Conservation (phyloP, 2,797 vertebrate genomes). For the Otolemur crassicaudatus region DNA sequence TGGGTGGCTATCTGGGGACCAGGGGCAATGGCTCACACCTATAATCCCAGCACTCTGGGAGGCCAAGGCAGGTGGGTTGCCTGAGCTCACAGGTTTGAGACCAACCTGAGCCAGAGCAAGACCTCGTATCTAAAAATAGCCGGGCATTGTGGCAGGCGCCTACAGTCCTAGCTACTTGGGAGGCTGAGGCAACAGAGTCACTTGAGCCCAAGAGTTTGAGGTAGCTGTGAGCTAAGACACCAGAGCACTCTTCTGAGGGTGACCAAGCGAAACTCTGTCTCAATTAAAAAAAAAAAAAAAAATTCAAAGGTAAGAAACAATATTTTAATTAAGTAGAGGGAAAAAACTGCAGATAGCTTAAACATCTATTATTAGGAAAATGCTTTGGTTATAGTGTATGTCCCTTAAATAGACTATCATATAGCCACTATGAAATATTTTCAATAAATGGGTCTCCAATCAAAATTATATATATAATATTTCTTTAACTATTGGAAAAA, state of each 20-base stretch:
- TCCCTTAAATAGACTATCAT: constrained; percentile 40
- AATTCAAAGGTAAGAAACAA: constrained; percentile 54
- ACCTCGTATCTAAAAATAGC: no score
- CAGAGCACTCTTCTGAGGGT: no score
- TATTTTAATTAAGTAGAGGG: background rate
- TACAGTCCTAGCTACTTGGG: no score
- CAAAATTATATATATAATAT: constrained; percentile 29
- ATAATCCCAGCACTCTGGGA: background rate
- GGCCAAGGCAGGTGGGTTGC: background rate
- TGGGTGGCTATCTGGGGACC: background rate
- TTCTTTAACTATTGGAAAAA: constrained; percentile 55
- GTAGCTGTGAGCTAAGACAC: no score
- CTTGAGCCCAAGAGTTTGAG: no score
- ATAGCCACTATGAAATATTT: constrained; percentile 5
- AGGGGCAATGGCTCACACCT: no score
- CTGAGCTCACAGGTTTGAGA: background rate
- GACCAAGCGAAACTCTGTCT: no score
- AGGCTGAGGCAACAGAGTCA: no score
- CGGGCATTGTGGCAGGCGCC: no score
- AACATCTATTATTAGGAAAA: constrained; percentile 26
- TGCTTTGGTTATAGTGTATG: background rate
- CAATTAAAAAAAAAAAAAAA: background rate
- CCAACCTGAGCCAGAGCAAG: no score
- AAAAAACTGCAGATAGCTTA: background rate
- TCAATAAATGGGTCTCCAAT: constrained; percentile 22